Base-by-base conservation (phyloP, 2,113 vertebrate species). In the Macquaria ambigua region DNA sequence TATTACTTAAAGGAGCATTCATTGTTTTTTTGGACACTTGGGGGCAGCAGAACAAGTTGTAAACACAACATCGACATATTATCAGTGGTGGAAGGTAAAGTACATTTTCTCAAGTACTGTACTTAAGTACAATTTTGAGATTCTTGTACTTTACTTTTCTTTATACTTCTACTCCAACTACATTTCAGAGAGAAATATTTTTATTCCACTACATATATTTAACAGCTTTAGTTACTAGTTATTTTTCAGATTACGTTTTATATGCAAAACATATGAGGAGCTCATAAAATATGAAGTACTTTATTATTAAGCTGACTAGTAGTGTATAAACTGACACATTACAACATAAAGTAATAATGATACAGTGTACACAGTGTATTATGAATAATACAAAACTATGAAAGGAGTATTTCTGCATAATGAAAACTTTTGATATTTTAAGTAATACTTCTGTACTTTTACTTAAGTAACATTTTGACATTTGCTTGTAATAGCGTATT, bases 31-130 rank as follows among this genome's bases (percentile, higher is more conserved):
- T 41, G 48, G 10, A 15, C 61, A 53, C 48, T 37, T 37, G 73
- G 59, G 59, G 48, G 58, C 43, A 76, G 43, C 74, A 64, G 59
- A 63, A 52, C 5, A 76, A 50, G 8, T 37, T 61, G 16, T 28
- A 37, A 63, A 61, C 15, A 25, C 5, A 59, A 59, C 25, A 15
- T 20, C 25, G n/a, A 59, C 56, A 62, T 7, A 14, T 12, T 41
- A 14, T 23, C 23, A 46, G 39, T 31, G 25, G 56, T 59, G 55
- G 55, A 74, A 59, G 31, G 20, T 28, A 43, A 53, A 59, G 56
- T 3, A 28, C 28, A 31, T 31, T 31, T 31, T 31, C 28, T 41
- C 6, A 15, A 15, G 12, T 18, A 73, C 14, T 28, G n/a, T 10
- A 50, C 15, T 48, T 8, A 43, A n/a, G 7, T 46, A 46, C 6